Evolutionary conservation across 2,113 vertebrate genomes (phyloP), one percentile per base, ranked within the genome.

Genomic region (Saccopteryx leptura): DNA sequence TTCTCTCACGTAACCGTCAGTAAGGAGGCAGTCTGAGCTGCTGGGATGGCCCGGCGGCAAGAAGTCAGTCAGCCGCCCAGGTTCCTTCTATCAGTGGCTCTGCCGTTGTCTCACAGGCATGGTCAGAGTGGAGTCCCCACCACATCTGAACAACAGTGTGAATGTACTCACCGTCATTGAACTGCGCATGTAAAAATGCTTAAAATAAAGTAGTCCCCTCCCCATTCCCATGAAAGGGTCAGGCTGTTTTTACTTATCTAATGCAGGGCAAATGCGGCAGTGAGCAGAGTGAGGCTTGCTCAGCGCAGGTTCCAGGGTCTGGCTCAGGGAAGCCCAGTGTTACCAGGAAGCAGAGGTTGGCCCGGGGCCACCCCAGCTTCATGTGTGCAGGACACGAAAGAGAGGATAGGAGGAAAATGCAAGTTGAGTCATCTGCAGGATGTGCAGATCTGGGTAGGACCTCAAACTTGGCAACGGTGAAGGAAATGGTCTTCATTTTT

Each of bases 351-450:
- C 9, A 1, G 9, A 48, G 48, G 50, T 81, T 12, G 26, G 63
- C 39, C 31, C 0, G 4, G 2, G 78, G 18, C 84, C 56, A 5
- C 0, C 4, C 88, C 63, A 48, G 75, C 88, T 28, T 60, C 52
- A 6, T 0, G 14, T 31, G 56, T 68, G 87, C 18, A 46, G 63
- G 54, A 48, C 21, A 0, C 50, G 56, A 65, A 33, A 76, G 71
- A 61, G 91, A 94, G 97, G 46, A 94, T 15, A 50, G 93, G 87
- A 93, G 95, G 94, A 89, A 97, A 96, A 84, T 60, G 60, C 72
- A 66, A 88, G 96, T 52, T 91, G 94, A 96, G 96, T 97, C 98
- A 98, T 83, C 92, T 93, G 96, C 98, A 98, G 98, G 98, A 98
- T 98, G 97, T 97, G 74, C 69, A 90, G 82, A 95, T 91, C 96